Conservation (phyloP, 1,140 invertebrate species). For the Euwallacea fornicatus region DNA sequence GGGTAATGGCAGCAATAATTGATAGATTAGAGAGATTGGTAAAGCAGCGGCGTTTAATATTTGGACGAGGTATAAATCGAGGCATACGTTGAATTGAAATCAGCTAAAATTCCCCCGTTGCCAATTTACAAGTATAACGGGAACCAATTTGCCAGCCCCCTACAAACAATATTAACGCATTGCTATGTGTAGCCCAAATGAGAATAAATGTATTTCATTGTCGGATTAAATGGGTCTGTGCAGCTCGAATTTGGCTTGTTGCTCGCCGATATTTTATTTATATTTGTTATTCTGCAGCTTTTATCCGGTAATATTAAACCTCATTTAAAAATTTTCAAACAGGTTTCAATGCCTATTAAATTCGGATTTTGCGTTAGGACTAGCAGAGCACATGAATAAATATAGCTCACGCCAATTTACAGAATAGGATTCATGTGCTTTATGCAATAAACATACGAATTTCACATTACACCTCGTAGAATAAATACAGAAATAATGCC, state of each 20-base stretch:
- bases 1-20: constrained; percentile 34
- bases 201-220: constrained; percentile 31
- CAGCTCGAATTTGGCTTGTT: constrained; percentile 3
- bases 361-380: no score
- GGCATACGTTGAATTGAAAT: constrained; percentile 34
- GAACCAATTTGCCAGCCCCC: constrained; percentile 30
- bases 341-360: no score
- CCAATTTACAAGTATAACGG: constrained; percentile 35
- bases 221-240: constrained; percentile 25
- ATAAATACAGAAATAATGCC: no score
- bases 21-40: constrained; percentile 36
- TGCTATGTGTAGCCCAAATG: constrained; percentile 29
- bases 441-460: no score
- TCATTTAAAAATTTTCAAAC: no score
- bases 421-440: no score
- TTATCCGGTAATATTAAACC: no score
- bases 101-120: constrained; percentile 30
- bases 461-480: no score
- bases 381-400: no score
- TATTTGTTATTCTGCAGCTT: background rate
- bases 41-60: constrained; percentile 33
- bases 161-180: constrained; percentile 35
- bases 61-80: constrained; percentile 35
- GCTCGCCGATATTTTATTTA: constrained; percentile 5
- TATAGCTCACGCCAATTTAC: no score